These are phyloP conservation scores for Drosophila cardini DNA, from an alignment of 1,140 invertebrate species.

Conservation along the genomic window DNA sequence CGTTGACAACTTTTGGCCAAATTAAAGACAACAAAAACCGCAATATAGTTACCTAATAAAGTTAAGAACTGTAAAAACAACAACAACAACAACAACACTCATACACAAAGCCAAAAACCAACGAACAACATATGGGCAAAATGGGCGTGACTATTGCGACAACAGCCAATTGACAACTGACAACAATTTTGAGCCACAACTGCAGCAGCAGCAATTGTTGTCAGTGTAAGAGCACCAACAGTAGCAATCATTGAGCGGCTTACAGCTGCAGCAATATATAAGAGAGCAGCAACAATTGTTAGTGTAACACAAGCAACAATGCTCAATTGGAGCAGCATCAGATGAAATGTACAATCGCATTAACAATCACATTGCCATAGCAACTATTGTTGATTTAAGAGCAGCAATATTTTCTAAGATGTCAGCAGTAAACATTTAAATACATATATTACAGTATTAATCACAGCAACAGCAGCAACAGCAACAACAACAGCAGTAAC, in stretches of 20 bases:
- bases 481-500: not conserved
- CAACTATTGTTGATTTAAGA: not conserved
- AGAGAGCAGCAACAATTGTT: constrained; percentile 5
- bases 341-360: no score
- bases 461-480: not conserved
- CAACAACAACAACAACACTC: constrained; percentile 1
- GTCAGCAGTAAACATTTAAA: no score
- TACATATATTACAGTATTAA: no score
- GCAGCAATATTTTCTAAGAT: not conserved
- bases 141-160: no score
- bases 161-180: no score
- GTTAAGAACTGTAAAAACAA: not conserved
- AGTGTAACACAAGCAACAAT: not conserved
- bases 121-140: no score
- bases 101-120: not conserved
- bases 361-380: no score
- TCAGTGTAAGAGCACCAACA: not conserved
- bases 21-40: not conserved
- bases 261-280: no score
- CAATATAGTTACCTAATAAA: not conserved
- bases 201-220: no score
- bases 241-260: not conserved
- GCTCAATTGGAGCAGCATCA: not conserved
- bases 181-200: no score
- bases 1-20: constrained; percentile 25